phyloP scores from a whole-genome alignment of 2,797 vertebrate genomes.

The Florisuga fusca region DNA sequence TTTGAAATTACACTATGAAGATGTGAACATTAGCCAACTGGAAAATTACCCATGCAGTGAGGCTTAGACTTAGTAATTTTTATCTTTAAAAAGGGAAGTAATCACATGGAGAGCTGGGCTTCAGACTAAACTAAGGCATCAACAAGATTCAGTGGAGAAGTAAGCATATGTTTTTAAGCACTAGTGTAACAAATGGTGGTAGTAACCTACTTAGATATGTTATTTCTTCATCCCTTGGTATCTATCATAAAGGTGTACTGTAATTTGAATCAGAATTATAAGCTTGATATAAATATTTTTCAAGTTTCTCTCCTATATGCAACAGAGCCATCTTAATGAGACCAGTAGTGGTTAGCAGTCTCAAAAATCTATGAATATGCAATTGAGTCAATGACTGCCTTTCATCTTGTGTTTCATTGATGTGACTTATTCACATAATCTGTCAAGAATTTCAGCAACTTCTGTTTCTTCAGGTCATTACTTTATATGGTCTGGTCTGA shows the following conservation, averaged over 20 bases:
- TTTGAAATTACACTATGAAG: background rate
- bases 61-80: background rate
- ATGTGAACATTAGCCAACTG: background rate
- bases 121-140: background rate
- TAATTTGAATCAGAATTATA: background rate
- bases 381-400: background rate
- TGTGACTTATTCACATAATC: background rate
- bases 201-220: background rate
- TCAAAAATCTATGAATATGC: constrained; percentile 9
- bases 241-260: background rate
- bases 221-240: background rate
- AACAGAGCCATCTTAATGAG: background rate
- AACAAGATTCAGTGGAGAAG: background rate
- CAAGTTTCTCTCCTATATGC: background rate
- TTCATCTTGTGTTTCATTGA: background rate
- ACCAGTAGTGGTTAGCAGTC: background rate
- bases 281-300: background rate
- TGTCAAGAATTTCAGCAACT: background rate
- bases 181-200: background rate
- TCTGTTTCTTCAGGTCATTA: background rate
- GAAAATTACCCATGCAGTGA: constrained; percentile 4
- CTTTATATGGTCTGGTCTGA: background rate
- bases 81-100: background rate
- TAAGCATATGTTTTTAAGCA: background rate
- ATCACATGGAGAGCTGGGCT: background rate